phyloP scores from a whole-genome alignment of 2,888 invertebrate species.

The Lasioglossum calceatum region DNA sequence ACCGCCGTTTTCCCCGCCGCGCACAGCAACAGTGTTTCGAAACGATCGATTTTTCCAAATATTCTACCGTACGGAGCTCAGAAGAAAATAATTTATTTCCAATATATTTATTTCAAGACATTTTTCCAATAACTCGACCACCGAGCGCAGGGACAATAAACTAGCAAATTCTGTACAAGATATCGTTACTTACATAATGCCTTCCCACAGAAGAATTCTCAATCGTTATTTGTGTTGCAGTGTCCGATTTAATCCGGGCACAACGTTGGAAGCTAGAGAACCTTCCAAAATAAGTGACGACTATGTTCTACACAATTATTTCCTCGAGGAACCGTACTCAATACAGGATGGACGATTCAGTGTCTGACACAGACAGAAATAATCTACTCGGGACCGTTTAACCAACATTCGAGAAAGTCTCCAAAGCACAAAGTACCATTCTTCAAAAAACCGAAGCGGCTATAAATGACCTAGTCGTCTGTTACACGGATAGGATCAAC shows the following conservation, averaged over 20 bases:
- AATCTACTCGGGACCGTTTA: background rate
- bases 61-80: background rate
- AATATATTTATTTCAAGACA: background rate
- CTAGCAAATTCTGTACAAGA: no score
- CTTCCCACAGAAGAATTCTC: no score
- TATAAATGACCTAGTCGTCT: background rate
- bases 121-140: no score
- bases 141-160: no score
- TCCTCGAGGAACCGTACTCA: background rate
- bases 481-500: no score
- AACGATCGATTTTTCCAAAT: background rate
- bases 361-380: background rate
- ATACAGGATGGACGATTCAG: background rate
- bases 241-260: no score
- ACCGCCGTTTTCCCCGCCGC: background rate
- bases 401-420: background rate
- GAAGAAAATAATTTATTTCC: background rate
- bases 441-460: background rate
- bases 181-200: background rate
- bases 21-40: background rate
- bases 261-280: no score
- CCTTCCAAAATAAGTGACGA: no score
- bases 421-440: background rate
- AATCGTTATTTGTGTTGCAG: no score
- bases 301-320: background rate